Base-by-base conservation (phyloP, 2,113 vertebrate species). In the Arenaria interpres region DNA sequence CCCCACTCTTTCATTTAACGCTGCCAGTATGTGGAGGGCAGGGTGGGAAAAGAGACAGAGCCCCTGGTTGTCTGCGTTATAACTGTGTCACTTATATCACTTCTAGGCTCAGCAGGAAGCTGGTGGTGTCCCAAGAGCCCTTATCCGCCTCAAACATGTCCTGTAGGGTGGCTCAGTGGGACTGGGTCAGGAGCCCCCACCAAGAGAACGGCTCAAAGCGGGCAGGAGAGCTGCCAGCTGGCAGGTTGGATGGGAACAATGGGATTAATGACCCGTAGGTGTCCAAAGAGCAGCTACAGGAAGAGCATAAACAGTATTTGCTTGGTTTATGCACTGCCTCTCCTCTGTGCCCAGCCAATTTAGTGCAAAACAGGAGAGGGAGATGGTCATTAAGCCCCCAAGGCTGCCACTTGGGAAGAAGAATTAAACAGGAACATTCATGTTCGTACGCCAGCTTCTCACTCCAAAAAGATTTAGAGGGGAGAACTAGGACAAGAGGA, bases 291-390 rank as follows among this genome's bases (percentile, higher is more conserved):
- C 69, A 93, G 85, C 62, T 76, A 75, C 69, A 91, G 91, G 74
- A 91, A 85, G 85, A 94, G 85, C 37, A 76, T 64, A 91, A 95
- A 66, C 62, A 91, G 23, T 41, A 76, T 89, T 88, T 96, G 48
- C 89, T 78, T 88, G 81, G 62, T 72, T 87, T 89, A 68, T 54
- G 48, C 39, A 48, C 80, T 75, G 19, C 45, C 33, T 91, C 30
- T 89, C 69, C 77, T 76, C 73, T 39, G 60, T 32, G 64, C 48
- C 69, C 54, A 91, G 84, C 37, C 69, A 89, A 67, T 89, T 68
- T 48, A 53, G 45, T 43, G 75, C 1, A 14, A 93, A 89, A 68
- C 30, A 72, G 56, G 71, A 69, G 57, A 89, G 56, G 15, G 53
- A 79, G 81, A 75, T 68, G 53, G 45, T 76, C 13, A 1, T 75